Evolutionary conservation across 2,888 invertebrate genomes (phyloP).

Genomic region (Nowickia ferox): DNA sequence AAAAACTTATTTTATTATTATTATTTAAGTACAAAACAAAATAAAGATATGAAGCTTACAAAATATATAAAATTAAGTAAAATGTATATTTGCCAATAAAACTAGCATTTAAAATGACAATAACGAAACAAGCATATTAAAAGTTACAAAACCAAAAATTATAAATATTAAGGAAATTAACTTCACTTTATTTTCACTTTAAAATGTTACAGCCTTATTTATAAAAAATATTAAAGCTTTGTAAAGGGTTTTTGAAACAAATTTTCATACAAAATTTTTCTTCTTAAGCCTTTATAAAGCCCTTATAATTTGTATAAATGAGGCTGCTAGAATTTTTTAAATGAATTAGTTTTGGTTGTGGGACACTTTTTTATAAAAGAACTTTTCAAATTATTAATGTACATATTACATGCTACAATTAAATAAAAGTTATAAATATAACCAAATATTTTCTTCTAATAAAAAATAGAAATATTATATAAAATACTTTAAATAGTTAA

Average conservation of each 20-base stretch:
- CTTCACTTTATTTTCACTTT: not conserved
- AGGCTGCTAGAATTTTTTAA: not conserved
- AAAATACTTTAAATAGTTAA: not conserved
- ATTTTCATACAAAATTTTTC: no score
- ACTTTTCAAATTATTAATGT: not conserved
- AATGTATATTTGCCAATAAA: not conserved
- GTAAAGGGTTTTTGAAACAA: no score
- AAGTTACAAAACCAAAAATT: not conserved
- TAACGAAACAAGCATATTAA: constrained; percentile 30
- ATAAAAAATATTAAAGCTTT: no score
- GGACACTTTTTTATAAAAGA: not conserved
- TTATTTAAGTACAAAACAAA: no score
- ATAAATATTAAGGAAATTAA: not conserved
- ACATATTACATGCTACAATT: no score
- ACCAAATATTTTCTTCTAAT: not conserved
- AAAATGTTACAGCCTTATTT: no score
- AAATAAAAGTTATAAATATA: no score
- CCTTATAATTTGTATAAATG: no score
- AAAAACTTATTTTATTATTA: no score
- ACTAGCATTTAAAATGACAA: constrained; percentile 67
- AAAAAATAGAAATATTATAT: not conserved
- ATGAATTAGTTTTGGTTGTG: not conserved
- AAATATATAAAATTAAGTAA: not conserved
- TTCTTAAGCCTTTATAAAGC: no score
- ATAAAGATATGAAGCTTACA: not conserved